Evolutionary conservation across 1,140 invertebrate genomes (phyloP).

Genomic region (Drosophila miranda): DNA sequence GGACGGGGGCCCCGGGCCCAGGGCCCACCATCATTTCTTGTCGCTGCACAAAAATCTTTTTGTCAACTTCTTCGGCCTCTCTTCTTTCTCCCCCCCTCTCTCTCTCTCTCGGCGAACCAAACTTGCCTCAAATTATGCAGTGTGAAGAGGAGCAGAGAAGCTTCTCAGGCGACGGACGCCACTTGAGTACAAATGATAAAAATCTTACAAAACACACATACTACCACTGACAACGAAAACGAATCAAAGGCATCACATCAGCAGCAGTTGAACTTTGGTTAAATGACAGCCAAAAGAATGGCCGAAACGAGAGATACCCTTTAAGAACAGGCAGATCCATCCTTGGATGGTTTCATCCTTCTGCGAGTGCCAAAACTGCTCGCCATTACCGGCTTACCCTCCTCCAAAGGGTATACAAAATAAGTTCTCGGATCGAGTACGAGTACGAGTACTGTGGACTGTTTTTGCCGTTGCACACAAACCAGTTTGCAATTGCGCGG

Average conservation of each 20-base stretch:
- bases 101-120: background rate
- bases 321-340: too few relatives aligned
- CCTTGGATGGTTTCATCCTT: too few relatives aligned
- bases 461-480: conserved; percentile 56
- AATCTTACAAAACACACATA: conserved; percentile 58
- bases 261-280: conserved; percentile 55
- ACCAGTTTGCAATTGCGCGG: conserved; percentile 69
- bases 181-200: conserved; percentile 78
- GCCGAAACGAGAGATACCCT: background rate
- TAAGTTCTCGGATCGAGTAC: conserved; percentile 32
- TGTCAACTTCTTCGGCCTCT: conserved; percentile 54
- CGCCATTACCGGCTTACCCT: background rate
- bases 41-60: conserved; percentile 75
- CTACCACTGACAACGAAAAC: conserved; percentile 25
- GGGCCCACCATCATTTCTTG: conserved; percentile 68
- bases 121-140: conserved; percentile 68
- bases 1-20: background rate
- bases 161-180: conserved; percentile 54
- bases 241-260: conserved; percentile 35
- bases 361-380: too few relatives aligned
- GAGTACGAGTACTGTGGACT: conserved; percentile 14
- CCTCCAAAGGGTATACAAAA: conserved; percentile 6
- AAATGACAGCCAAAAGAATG: conserved; percentile 2
- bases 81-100: conserved; percentile 23
- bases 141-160: conserved; percentile 60